These are phyloP conservation scores for Amiota mariae DNA, from an alignment of 2,888 invertebrate genomes.

Conservation along the genomic window DNA sequence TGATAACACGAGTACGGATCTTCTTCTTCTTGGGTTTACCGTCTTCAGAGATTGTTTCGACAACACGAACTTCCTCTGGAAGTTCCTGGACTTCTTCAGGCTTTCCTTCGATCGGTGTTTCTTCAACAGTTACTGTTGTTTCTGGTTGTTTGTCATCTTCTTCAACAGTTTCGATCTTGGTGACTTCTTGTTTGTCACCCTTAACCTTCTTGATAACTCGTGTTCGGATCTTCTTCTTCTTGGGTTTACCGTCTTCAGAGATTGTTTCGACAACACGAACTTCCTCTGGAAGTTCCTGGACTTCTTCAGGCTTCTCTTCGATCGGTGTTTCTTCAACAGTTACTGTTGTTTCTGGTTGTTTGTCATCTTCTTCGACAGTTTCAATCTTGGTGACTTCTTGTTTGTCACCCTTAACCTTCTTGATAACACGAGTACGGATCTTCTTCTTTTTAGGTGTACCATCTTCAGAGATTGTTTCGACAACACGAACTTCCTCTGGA, in stretches of 20 bases:
- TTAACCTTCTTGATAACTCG: slow-evolving; percentile 34
- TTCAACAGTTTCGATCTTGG: slow-evolving; percentile 36
- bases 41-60: slow-evolving; percentile 28
- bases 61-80: slow-evolving; percentile 28
- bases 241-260: slow-evolving; percentile 32
- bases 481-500: slow-evolving; percentile 31
- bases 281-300: slow-evolving; percentile 32
- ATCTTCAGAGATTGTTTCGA: slow-evolving; percentile 34
- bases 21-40: slow-evolving; percentile 29
- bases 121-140: slow-evolving; percentile 33
- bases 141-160: slow-evolving; percentile 34
- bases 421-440: slow-evolving; percentile 35
- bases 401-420: slow-evolving; percentile 35
- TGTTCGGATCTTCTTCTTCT: slow-evolving; percentile 33
- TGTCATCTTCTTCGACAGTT: slow-evolving; percentile 36
- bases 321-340: slow-evolving; percentile 34
- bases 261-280: slow-evolving; percentile 31
- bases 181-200: slow-evolving; percentile 36
- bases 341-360: slow-evolving; percentile 31
- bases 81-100: slow-evolving; percentile 19
- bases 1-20: slow-evolving; percentile 35
- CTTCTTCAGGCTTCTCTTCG: slow-evolving; percentile 27
- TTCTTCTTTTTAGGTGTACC: slow-evolving; percentile 33
- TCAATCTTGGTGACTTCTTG: slow-evolving; percentile 36
- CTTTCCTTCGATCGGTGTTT: slow-evolving; percentile 29